A percentile compares a stretch with the other conserved stretches of the same genome.
Conservation (phyloP, 2,888 invertebrate genomes). For the Aphodius granarius region DNA sequence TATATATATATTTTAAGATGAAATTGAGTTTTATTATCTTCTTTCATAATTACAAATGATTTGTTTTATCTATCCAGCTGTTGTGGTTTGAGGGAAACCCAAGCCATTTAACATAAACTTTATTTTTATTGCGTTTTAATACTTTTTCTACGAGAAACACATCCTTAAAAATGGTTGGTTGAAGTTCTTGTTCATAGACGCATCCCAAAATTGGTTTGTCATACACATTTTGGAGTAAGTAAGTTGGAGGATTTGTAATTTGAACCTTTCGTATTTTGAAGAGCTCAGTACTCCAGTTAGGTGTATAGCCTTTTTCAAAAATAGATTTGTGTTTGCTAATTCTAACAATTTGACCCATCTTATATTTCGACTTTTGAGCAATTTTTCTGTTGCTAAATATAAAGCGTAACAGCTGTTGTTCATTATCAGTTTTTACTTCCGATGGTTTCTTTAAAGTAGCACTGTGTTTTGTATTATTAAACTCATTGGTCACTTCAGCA, state of each 20-base stretch:
- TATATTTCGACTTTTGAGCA: slow-evolving; percentile 32
- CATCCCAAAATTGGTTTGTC: slow-evolving; percentile 37
- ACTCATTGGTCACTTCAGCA: background rate
- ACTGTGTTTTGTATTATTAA: slow-evolving; percentile 18
- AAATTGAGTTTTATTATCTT: no score
- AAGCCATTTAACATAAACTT: slow-evolving; percentile 19
- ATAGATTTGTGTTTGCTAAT: slow-evolving; percentile 41
- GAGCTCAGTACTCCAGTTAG: slow-evolving; percentile 46
- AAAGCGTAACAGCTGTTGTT: slow-evolving; percentile 2
- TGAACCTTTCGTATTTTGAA: slow-evolving; percentile 42
- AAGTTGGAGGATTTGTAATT: slow-evolving; percentile 41
- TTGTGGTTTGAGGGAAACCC: slow-evolving; percentile 15
- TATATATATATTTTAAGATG: no score
- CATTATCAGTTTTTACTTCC: slow-evolving; percentile 30
- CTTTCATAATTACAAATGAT: background rate
- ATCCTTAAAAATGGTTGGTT: background rate
- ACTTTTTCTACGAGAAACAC: slow-evolving; percentile 14
- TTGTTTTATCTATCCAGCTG: slow-evolving; percentile 16
- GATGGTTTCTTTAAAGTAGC: slow-evolving; percentile 38
- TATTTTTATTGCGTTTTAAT: background rate
- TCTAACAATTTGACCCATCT: slow-evolving; percentile 42
- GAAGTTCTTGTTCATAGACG: slow-evolving; percentile 36
- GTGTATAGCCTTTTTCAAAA: slow-evolving; percentile 42
- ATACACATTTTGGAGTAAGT: slow-evolving; percentile 40
- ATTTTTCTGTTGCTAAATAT: slow-evolving; percentile 26